A percentile compares a stretch with the other conserved stretches of the same genome.
Conservation (phyloP, 1,140 invertebrate genomes). For the Amyelois transitella region DNA sequence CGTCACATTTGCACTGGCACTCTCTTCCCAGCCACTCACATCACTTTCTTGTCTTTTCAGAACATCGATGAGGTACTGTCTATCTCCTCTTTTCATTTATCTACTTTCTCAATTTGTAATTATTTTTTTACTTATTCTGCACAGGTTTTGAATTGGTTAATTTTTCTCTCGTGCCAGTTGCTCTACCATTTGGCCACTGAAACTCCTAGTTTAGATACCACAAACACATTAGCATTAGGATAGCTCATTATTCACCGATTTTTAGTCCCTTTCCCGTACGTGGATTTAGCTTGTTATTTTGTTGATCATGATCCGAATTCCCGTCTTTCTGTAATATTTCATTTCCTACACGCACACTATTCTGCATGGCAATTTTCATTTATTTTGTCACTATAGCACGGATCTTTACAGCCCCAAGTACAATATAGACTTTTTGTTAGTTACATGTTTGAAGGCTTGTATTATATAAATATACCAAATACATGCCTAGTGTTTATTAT, state of each 20-base stretch:
- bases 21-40: conserved; percentile 48
- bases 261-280: conserved; percentile 2
- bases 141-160: conserved; percentile 38
- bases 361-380: neutral
- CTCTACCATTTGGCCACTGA: conserved; percentile 4
- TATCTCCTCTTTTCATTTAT: conserved; percentile 49
- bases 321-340: neutral
- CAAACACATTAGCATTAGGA: conserved; percentile 6
- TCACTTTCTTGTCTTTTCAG: conserved; percentile 72
- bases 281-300: neutral
- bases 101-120: conserved; percentile 48
- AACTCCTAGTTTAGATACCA: conserved; percentile 8
- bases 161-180: conserved; percentile 8
- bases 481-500: neutral
- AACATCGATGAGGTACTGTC: conserved; percentile 72
- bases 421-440: neutral
- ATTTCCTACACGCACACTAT: neutral
- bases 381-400: neutral
- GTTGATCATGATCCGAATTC: neutral
- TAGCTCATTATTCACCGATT: conserved; percentile 1
- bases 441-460: neutral
- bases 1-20: conserved; percentile 34
- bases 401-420: neutral
- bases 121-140: conserved; percentile 41
- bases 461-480: neutral